Evolutionary conservation across 37 sponge, comb jelly and placozoan genomes (phyloP), one percentile per base, ranked within the genome.

Genomic region (Agelas oroides): DNA sequence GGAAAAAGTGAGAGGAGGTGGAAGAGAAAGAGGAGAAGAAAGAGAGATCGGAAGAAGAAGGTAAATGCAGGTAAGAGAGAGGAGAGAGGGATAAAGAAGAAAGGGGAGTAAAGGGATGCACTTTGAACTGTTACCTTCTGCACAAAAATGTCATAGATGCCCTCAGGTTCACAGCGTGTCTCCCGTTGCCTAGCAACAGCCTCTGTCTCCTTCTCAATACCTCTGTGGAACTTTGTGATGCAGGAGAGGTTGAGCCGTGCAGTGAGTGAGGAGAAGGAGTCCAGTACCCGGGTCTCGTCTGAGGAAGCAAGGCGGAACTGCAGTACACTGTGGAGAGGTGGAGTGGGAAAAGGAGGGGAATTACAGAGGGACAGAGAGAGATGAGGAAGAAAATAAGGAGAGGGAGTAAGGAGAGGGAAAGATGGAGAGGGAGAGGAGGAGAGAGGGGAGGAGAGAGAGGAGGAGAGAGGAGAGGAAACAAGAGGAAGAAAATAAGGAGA

Each of bases 291-390:
- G 17, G 56, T 17, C 31, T 61, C 72, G 30, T 89, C 74, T 58
- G 84, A 78, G 13, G 84, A 84, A 0, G 85, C 79, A 63, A 89
- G 56, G 53, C 85, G 84, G 31, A 89, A 73, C 30, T 33, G 39
- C 21, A 84, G 39, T 19, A 89, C 41, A 14, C 90, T 89, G 54
- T 63, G 78, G 52, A 39, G 15, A 46, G 8, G 46, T 12, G 8
- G 46, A 3, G 46, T 12, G 46, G 46, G 46, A 46, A 8, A 8
- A 46, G 46, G 46, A 11, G 5, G 27, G 24, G 63, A 62, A 11
- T 3, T 14, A 5, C 12, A 25, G 3, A 61, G n/a, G 62, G 27
- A 11, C 2, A 13, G n/a, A 11, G 5, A 11, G 25, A 61, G 27
- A 14, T 14, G 62, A 27, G 27, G 25, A 61, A 11, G n/a, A 61